Evolutionary conservation across 2,113 vertebrate genomes (phyloP).

Genomic region (Carassius auratus): DNA sequence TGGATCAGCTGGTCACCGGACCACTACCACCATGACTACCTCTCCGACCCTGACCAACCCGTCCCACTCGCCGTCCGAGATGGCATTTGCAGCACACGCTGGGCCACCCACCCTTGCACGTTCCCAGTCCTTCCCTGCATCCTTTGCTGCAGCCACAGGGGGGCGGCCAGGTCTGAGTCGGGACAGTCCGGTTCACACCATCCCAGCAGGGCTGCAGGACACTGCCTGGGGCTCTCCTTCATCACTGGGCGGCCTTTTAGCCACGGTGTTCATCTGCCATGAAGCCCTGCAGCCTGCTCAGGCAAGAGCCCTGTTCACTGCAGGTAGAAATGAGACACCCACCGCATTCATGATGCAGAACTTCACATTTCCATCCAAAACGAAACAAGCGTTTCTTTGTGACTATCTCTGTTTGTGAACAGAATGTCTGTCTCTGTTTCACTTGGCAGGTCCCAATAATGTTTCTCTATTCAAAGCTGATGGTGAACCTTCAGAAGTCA

Average conservation of each 20-base stretch:
- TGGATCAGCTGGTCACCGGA: slow-evolving; percentile 93
- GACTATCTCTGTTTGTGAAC: too few species aligned
- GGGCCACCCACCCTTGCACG: slow-evolving; percentile 76
- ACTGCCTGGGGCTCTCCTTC: slow-evolving; percentile 95
- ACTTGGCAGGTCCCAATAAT: slow-evolving; percentile 86
- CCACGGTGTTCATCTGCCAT: slow-evolving; percentile 89
- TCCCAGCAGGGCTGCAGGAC: slow-evolving; percentile 90
- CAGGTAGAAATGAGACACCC: slow-evolving; percentile 73
- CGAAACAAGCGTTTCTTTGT: not conserved
- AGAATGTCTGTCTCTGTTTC: not conserved
- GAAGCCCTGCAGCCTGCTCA: slow-evolving; percentile 85
- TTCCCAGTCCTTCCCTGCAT: slow-evolving; percentile 89
- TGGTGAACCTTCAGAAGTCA: slow-evolving; percentile 85
- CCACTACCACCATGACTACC: slow-evolving; percentile 83
- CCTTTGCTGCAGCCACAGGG: slow-evolving; percentile 64
- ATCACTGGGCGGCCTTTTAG: slow-evolving; percentile 90
- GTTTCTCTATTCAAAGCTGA: slow-evolving; percentile 86
- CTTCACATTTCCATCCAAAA: not conserved
- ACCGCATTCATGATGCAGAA: not conserved
- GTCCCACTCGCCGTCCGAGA: slow-evolving; percentile 61
- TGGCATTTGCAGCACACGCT: slow-evolving; percentile 69
- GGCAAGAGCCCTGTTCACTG: slow-evolving; percentile 73
- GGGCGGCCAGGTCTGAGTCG: slow-evolving; percentile 74
- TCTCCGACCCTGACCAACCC: slow-evolving; percentile 69
- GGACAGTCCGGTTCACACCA: slow-evolving; percentile 83